phyloP scores from a whole-genome alignment of 35 echinoderm and acorn worm genomes.

The Antedon bifida region DNA sequence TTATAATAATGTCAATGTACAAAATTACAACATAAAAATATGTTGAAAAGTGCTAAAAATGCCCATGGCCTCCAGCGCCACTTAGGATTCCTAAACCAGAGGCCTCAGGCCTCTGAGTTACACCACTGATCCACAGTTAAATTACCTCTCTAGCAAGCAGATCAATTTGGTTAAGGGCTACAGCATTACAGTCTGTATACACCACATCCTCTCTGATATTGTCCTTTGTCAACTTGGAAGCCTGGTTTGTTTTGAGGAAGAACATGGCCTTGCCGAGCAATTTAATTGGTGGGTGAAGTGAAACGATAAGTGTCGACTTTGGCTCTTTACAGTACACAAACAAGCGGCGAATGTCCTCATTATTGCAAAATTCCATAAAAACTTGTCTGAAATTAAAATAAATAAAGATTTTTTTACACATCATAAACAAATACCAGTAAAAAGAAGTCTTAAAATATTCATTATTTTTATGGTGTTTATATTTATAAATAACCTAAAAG shows the following conservation, averaged over 20 bases:
- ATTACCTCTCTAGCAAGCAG: slow-evolving; percentile 75
- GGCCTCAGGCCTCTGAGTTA: no score
- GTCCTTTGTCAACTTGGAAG: slow-evolving; percentile 86
- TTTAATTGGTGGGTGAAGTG: slow-evolving; percentile 41
- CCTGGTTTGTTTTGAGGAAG: slow-evolving; percentile 91
- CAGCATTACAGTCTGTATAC: slow-evolving; percentile 58
- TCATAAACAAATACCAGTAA: no score
- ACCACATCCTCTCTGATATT: slow-evolving; percentile 94
- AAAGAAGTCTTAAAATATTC: no score
- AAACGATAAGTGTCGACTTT: slow-evolving; percentile 57
- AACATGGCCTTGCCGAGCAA: slow-evolving; percentile 66
- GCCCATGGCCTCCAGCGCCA: no score
- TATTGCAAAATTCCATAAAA: slow-evolving; percentile 98
- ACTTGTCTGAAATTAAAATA: slow-evolving; percentile 42
- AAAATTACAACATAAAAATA: no score
- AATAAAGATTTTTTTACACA: neutral
- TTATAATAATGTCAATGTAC: no score
- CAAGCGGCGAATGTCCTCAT: slow-evolving; percentile 90
- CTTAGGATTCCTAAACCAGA: no score
- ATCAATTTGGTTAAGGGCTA: slow-evolving; percentile 63
- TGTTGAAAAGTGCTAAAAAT: no score
- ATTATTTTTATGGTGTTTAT: no score
- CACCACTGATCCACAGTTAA: no score
- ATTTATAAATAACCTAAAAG: no score
- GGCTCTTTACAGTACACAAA: slow-evolving; percentile 84